Evolutionary conservation across 2,797 vertebrate species (phyloP).

Genomic region (Philypnodon macrostomus): DNA sequence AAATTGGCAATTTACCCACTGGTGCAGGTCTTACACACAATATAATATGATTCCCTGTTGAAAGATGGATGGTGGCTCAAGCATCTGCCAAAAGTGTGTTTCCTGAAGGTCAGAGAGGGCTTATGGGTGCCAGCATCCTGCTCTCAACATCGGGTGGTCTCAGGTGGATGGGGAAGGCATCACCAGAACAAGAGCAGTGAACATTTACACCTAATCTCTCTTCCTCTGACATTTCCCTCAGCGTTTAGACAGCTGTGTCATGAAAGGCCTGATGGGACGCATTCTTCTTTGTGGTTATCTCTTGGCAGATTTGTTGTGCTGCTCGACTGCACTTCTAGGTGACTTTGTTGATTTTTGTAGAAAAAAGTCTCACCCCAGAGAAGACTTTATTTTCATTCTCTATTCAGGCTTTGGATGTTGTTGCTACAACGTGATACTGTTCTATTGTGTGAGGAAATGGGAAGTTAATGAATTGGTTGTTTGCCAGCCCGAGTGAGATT

Average conservation of each 20-base stretch:
- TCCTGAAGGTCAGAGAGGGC: constrained; percentile 56
- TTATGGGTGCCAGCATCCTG: constrained; percentile 32
- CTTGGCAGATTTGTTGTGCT: not conserved
- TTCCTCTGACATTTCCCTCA: constrained; percentile 22
- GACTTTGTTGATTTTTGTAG: not conserved
- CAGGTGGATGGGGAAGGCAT: constrained; percentile 41
- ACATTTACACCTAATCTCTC: constrained; percentile 25
- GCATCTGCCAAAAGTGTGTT: constrained; percentile 43
- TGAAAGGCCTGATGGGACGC: not conserved
- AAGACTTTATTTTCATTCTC: no score
- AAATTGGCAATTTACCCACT: constrained; percentile 65
- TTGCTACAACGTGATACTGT: no score
- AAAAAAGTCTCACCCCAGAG: not conserved
- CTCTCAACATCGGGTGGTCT: constrained; percentile 29
- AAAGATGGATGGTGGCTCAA: constrained; percentile 50
- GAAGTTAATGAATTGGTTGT: no score
- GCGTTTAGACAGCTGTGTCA: constrained; percentile 9
- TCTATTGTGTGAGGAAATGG: no score
- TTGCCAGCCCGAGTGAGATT: not conserved
- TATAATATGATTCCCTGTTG: constrained; percentile 48
- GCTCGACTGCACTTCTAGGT: not conserved
- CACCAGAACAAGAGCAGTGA: constrained; percentile 13
- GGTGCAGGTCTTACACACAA: constrained; percentile 47
- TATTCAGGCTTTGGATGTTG: no score
- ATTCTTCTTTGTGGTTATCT: constrained; percentile 1